Conservation (phyloP, 2,113 vertebrate species). For the Ophiodon elongatus region DNA sequence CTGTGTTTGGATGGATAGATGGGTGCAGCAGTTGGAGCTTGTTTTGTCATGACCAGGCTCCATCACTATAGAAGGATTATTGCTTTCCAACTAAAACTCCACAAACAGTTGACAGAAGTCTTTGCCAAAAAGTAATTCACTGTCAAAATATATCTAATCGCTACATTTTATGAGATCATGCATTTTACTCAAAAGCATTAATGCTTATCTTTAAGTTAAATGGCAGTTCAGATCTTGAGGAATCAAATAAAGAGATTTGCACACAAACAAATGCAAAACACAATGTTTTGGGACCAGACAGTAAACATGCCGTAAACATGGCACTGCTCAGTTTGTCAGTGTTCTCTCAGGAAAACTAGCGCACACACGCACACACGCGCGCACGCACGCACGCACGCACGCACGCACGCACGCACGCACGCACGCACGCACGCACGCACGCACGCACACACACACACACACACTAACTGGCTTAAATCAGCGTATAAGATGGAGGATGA, state of each 20-base stretch:
- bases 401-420: not conserved
- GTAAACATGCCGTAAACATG: not conserved
- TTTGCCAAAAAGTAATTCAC: not conserved
- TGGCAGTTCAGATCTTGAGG: not conserved
- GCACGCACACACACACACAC: not conserved
- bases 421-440: not conserved
- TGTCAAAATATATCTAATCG: not conserved
- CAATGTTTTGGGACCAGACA: not conserved
- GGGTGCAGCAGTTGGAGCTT: slow-evolving; percentile 11
- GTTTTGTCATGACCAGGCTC: slow-evolving; percentile 10
- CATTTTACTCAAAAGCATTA: not conserved
- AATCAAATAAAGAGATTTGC: slow-evolving; percentile 5
- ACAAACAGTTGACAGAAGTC: slow-evolving; percentile 8
- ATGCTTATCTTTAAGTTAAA: not conserved
- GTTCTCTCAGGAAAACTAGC: not conserved
- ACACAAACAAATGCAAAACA: not conserved
- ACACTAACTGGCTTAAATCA: not conserved
- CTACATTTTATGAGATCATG: not conserved
- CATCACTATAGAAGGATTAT: slow-evolving; percentile 7
- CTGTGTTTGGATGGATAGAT: slow-evolving; percentile 3
- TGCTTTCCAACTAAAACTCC: not conserved
- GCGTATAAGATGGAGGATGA: slow-evolving; percentile 4
- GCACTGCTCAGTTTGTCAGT: not conserved
- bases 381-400: not conserved
- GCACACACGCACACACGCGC: not conserved